Evolutionary conservation across 2,888 invertebrate species (phyloP).

Genomic region (Ornithoptera priamus): DNA sequence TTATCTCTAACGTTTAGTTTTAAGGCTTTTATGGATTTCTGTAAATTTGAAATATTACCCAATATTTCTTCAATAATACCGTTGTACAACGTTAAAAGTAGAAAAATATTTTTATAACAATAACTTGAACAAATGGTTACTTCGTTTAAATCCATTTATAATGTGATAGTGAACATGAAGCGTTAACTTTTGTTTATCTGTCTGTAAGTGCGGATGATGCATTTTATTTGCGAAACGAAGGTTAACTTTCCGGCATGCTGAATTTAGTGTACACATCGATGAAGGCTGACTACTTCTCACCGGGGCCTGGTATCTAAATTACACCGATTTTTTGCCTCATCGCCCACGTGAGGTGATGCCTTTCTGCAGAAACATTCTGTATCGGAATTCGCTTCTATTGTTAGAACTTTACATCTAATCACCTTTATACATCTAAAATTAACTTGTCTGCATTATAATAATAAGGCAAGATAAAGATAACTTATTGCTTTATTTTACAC

Average conservation of each 20-base stretch:
- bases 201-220: constrained; percentile 14
- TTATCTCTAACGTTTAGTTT: not conserved
- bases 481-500: too few relatives aligned
- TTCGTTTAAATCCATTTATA: not conserved
- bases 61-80: not conserved
- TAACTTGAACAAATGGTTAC: too few relatives aligned
- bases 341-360: constrained; percentile 13
- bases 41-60: constrained; percentile 4
- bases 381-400: constrained; percentile 9
- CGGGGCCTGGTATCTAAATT: constrained; percentile 26
- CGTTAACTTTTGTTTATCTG: constrained; percentile 17
- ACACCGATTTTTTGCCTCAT: constrained; percentile 3
- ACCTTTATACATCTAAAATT: too few relatives aligned
- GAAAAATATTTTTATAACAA: not conserved
- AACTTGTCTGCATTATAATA: too few relatives aligned
- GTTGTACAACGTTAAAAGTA: not conserved
- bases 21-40: not conserved
- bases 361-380: constrained; percentile 11
- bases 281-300: constrained; percentile 27
- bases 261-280: constrained; percentile 20
- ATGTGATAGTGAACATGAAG: constrained; percentile 5
- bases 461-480: too few relatives aligned
- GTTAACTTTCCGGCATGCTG: constrained; percentile 21
- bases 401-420: constrained; percentile 8
- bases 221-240: constrained; percentile 24